Evolutionary conservation across 2,113 vertebrate genomes (phyloP).

Genomic region (Hippocampus abdominalis): DNA sequence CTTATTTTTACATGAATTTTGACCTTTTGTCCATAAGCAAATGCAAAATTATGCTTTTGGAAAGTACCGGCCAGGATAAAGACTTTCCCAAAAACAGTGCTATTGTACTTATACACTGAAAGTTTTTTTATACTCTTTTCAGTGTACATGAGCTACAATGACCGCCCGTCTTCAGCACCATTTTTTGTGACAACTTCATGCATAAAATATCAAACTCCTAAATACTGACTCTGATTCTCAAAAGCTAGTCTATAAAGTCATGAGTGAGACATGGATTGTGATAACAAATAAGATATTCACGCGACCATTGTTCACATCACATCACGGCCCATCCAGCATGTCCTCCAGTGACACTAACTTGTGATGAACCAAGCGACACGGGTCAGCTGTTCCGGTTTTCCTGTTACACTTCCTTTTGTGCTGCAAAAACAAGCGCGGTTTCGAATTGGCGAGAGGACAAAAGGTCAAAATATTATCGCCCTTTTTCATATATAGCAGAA

Average conservation of each 20-base stretch:
- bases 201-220: background rate
- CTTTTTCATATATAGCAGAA: constrained; percentile 3
- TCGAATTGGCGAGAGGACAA: background rate
- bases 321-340: background rate
- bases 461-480: background rate
- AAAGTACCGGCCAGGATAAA: background rate
- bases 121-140: too few relatives aligned
- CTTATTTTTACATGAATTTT: background rate
- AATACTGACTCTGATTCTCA: background rate
- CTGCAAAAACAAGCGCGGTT: constrained; percentile 21
- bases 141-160: too few relatives aligned
- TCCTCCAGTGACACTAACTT: too few relatives aligned
- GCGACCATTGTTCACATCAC: background rate
- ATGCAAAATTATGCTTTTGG: background rate
- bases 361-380: constrained; percentile 25
- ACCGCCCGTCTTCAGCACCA: too few relatives aligned
- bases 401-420: constrained; percentile 26
- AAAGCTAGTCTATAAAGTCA: too few relatives aligned
- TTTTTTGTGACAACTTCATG: too few relatives aligned
- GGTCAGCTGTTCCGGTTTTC: constrained; percentile 41
- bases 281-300: too few relatives aligned
- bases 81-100: background rate
- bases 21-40: background rate
- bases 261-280: too few relatives aligned
- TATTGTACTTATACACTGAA: background rate